These are phyloP conservation scores for Corydoras maculifer DNA, from an alignment of 2,113 vertebrate genomes.

Conservation along the genomic window DNA sequence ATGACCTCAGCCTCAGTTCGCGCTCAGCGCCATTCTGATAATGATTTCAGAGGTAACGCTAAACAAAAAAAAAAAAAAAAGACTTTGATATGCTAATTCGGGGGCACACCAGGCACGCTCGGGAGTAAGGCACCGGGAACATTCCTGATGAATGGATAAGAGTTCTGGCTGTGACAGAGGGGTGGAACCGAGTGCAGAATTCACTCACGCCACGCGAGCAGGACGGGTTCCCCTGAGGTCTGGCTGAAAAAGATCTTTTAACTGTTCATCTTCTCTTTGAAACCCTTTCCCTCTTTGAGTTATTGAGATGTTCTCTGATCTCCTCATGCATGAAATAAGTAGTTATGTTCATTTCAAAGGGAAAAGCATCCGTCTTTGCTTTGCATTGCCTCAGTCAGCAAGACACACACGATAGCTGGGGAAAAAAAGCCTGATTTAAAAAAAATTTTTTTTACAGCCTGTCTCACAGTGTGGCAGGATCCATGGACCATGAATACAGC, in stretches of 20 bases:
- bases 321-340: constrained; percentile 46
- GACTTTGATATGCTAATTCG: constrained; percentile 73
- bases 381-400: constrained; percentile 49
- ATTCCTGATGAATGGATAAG: constrained; percentile 45
- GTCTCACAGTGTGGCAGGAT: too few relatives aligned
- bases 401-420: not conserved
- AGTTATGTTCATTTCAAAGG: constrained; percentile 59
- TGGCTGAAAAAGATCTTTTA: constrained; percentile 20
- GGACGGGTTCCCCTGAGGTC: constrained; percentile 34
- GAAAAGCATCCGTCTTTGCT: constrained; percentile 56
- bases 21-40: constrained; percentile 65
- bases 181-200: constrained; percentile 13
- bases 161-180: constrained; percentile 26
- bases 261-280: constrained; percentile 16
- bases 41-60: constrained; percentile 63
- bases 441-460: too few relatives aligned
- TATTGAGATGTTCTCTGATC: constrained; percentile 29
- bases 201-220: constrained; percentile 43
- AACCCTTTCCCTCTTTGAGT: constrained; percentile 30
- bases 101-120: constrained; percentile 34
- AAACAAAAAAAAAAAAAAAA: constrained; percentile 55
- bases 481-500: too few relatives aligned
- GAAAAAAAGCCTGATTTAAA: too few relatives aligned
- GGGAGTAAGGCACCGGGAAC: constrained; percentile 42
- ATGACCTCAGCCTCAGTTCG: constrained; percentile 65